phyloP scores from a whole-genome alignment of 2,888 invertebrate genomes.

The Crepidodera aurea region DNA sequence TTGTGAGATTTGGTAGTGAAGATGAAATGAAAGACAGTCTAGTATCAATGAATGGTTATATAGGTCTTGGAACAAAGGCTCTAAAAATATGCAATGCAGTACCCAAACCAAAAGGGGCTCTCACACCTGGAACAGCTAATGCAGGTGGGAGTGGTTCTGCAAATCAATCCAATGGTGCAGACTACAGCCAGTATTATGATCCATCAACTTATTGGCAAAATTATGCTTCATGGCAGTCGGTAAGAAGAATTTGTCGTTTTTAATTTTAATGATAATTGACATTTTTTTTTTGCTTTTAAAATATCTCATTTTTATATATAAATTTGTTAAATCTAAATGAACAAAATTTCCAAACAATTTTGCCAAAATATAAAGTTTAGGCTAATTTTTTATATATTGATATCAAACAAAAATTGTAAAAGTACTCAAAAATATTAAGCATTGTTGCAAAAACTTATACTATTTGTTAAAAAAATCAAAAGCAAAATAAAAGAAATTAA shows the following conservation, averaged over 20 bases:
- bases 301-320: too few species aligned
- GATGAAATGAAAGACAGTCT: slow-evolving; percentile 93
- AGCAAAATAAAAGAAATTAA: too few species aligned
- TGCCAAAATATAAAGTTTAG: too few species aligned
- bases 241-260: slow-evolving; percentile 32
- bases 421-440: too few species aligned
- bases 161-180: slow-evolving; percentile 57
- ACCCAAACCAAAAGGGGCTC: slow-evolving; percentile 78
- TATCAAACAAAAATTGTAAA: too few species aligned
- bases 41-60: slow-evolving; percentile 92
- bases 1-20: slow-evolving; percentile 93
- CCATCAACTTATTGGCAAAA: slow-evolving; percentile 88
- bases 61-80: slow-evolving; percentile 86
- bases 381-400: too few species aligned
- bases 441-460: too few species aligned
- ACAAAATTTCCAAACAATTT: too few species aligned
- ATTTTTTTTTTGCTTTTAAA: neutral
- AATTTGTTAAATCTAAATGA: neutral
- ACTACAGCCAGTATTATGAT: slow-evolving; percentile 83
- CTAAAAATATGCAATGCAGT: slow-evolving; percentile 93
- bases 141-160: slow-evolving; percentile 57
- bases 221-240: slow-evolving; percentile 77
- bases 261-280: slow-evolving; percentile 31
- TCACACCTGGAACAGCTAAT: slow-evolving; percentile 54
- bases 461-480: too few species aligned